Base-by-base conservation (phyloP, 2,113 vertebrate genomes). In the Vulpes lagopus region DNA sequence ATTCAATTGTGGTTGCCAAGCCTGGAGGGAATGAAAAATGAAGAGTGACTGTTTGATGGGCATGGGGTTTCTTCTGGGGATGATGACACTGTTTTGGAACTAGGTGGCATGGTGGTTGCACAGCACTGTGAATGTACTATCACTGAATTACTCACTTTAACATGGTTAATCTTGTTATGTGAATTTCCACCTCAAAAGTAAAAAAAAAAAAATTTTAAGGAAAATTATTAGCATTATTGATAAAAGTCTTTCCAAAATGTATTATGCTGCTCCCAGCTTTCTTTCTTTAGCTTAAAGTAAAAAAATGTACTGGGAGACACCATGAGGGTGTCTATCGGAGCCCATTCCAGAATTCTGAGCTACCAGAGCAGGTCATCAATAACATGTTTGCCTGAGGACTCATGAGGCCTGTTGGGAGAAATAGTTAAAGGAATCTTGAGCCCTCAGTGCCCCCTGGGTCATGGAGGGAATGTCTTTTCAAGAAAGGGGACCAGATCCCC, bases 121-220 rank as follows among this genome's bases (percentile, higher is more conserved):
- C 5, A 4, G 11, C 51, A 38, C 1, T 14, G 15, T 3, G 8
- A 35, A 17, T 10, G 19, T 11, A 3, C 2, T 5, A 53, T 76
- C 43, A 23, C 35, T 9, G 38, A 19, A 25, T 3, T 22, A 3
- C 11, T 76, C 9, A 1, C 67, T 62, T 55, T 60, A 82, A 76
- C 73, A 57, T 53, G 22, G 3, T 59, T 43, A 23, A 12, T 8
- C 67, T 86, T 11, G 49, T 32, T 67, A 8, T 69, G 43, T 64
- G 55, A 30, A 60, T 71, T 94, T 87, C 55, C 55, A 69, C 49
- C 69, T 78, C 43, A 64, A 51, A 30, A 22, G 20, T 22, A 59
- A 80, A n/a, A n/a, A 14, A 35, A 49, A 78, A 79, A 79, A 78
- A 17, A 35, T 16, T n/a, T 57, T n/a, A 60, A 67, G 81, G n/a